Evolutionary conservation across 2,797 vertebrate species (phyloP), one percentile per base, ranked within the genome.

Genomic region (Chanos chanos): DNA sequence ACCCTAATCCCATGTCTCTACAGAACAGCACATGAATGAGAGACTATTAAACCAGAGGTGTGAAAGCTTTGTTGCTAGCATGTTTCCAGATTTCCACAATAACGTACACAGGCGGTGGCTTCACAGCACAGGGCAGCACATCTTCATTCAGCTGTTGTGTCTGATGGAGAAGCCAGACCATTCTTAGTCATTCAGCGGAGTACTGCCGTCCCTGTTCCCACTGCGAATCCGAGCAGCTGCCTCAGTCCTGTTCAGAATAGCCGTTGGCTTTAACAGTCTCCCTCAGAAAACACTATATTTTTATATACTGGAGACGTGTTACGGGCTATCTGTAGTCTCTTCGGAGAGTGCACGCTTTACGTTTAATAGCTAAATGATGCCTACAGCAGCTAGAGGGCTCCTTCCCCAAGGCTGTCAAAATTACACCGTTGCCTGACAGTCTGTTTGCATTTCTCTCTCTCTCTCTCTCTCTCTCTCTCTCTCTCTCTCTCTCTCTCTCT

Each of bases 251-350:
- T 48, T 36, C 59, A 22, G 48, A n/a, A 47, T 43, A 27, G 43
- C 28, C 33, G 33, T 41, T 6, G n/a, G 13, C 21, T n/a, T 5
- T 31, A 21, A 27, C 18, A 24, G 40, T 36, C 9, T 0, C 51
- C 28, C 51, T 27, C 27, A 37, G 51, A 25, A 49, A 41, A 50
- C 16, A 49, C n/a, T n/a, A n/a, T n/a, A n/a, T n/a, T n/a, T n/a
- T n/a, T n/a, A n/a, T n/a, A n/a, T n/a, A n/a, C n/a, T n/a, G n/a
- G n/a, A n/a, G n/a, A n/a, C n/a, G n/a, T n/a, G n/a, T n/a, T n/a
- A n/a, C n/a, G 48, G 24, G 9, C 16, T 33, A 2, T 51, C 7
- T 16, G 13, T 16, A 15, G 7, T 1, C 16, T 39, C 16, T 39
- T n/a, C 15, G n/a, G 39, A 12, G 37, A 12, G 39, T 7, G 2